These are phyloP conservation scores for Pyrgilauda ruficollis DNA, from an alignment of 2,113 vertebrate species.

Conservation along the genomic window DNA sequence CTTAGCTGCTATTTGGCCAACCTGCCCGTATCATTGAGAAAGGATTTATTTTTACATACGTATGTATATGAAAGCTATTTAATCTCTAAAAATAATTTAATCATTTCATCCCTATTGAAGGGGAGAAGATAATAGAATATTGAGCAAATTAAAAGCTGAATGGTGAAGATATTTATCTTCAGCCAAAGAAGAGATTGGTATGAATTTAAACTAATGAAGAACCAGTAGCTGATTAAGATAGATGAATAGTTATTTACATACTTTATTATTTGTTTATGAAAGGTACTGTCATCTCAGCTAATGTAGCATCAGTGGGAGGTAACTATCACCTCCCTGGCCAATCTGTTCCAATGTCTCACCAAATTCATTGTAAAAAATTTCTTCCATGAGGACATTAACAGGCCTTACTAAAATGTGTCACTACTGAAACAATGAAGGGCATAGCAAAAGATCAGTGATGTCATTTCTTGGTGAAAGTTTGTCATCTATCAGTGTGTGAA, in stretches of 20 bases:
- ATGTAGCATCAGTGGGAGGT: neutral
- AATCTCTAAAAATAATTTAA: neutral
- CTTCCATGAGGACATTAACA: neutral
- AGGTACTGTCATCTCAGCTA: neutral
- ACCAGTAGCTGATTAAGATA: neutral
- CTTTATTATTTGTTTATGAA: neutral
- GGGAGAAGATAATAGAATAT: neutral
- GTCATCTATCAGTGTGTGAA: neutral
- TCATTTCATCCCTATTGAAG: neutral
- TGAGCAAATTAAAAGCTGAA: constrained; percentile 10
- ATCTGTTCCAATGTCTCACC: neutral
- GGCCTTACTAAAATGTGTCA: neutral
- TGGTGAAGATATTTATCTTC: neutral
- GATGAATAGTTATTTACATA: neutral
- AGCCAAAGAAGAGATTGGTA: neutral
- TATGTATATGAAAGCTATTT: neutral
- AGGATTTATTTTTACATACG: neutral
- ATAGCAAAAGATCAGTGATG: neutral
- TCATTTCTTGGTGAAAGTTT: neutral
- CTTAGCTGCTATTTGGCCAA: neutral
- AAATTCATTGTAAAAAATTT: neutral
- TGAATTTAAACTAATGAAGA: neutral
- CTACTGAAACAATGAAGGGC: neutral
- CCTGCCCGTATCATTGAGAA: neutral
- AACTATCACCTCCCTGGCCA: neutral